Evolutionary conservation across 2,888 invertebrate genomes (phyloP).

Genomic region (Amphimallon solstitiale): DNA sequence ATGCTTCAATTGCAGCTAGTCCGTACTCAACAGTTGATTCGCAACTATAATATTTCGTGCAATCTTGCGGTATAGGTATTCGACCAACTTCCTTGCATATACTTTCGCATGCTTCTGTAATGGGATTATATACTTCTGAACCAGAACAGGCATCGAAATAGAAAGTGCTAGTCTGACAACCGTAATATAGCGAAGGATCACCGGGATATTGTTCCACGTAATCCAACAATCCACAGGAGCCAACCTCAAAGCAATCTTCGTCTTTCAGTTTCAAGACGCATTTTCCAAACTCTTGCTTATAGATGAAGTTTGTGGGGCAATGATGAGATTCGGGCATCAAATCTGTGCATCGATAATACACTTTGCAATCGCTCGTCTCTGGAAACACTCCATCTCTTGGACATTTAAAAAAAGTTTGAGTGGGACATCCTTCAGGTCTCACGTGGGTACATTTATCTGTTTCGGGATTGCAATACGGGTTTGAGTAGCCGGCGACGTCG

Average conservation of each 20-base stretch:
- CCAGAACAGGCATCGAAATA: slow-evolving; percentile 28
- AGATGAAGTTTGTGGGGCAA: slow-evolving; percentile 32
- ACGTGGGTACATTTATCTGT: slow-evolving; percentile 32
- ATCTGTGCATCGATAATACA: slow-evolving; percentile 32
- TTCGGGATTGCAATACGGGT: slow-evolving; percentile 33
- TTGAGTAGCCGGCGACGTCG: slow-evolving; percentile 16
- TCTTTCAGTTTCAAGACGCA: slow-evolving; percentile 34
- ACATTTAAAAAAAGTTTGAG: slow-evolving; percentile 23
- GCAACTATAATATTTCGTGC: slow-evolving; percentile 30
- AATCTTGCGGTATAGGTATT: slow-evolving; percentile 31
- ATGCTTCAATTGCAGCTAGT: not conserved
- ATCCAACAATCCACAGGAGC: slow-evolving; percentile 14
- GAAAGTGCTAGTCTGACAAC: slow-evolving; percentile 21
- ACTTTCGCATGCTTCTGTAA: slow-evolving; percentile 25
- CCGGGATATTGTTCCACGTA: slow-evolving; percentile 28
- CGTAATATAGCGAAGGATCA: slow-evolving; percentile 36
- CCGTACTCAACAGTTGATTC: not conserved
- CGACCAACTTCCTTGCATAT: slow-evolving; percentile 15
- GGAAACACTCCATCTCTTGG: slow-evolving; percentile 35
- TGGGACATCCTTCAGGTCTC: slow-evolving; percentile 25
- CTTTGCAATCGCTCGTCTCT: slow-evolving; percentile 15
- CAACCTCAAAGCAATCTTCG: slow-evolving; percentile 29
- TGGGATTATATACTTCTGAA: slow-evolving; percentile 25
- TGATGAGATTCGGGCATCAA: slow-evolving; percentile 22
- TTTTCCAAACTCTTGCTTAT: slow-evolving; percentile 34